phyloP scores from a whole-genome alignment of 2,113 vertebrate species.

The Campylomormyrus tamandua region DNA sequence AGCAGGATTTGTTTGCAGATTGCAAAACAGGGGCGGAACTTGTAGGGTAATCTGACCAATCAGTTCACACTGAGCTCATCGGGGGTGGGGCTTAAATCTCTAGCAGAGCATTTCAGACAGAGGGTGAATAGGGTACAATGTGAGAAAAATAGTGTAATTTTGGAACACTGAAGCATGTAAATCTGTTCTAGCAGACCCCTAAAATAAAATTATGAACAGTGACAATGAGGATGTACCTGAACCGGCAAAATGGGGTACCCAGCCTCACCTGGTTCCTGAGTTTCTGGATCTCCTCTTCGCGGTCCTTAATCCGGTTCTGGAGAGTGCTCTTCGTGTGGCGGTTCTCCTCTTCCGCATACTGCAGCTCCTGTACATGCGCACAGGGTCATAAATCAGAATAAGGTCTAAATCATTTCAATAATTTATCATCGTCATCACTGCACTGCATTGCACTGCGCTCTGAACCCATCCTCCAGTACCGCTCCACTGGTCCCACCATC shows the following conservation, averaged over 20 bases:
- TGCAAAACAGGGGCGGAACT: no score
- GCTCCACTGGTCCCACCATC: not conserved
- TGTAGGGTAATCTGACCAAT: not conserved
- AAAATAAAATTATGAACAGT: not conserved
- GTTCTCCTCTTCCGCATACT: slow-evolving; percentile 83
- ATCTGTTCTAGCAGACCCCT: not conserved
- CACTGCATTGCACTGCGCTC: not conserved
- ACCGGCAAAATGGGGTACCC: not conserved
- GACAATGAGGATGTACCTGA: not conserved
- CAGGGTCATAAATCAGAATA: not conserved
- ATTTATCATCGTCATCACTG: not conserved
- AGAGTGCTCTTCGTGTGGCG: slow-evolving; percentile 78
- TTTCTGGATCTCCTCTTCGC: slow-evolving; percentile 97
- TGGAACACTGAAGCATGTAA: not conserved
- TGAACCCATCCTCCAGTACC: not conserved
- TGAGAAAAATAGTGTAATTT: not conserved
- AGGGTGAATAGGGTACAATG: not conserved
- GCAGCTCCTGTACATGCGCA: slow-evolving; percentile 68
- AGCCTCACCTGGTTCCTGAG: slow-evolving; percentile 84
- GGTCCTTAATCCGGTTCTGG: slow-evolving; percentile 86
- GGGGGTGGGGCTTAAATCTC: not conserved
- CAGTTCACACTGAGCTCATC: not conserved
- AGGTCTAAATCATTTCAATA: not conserved
- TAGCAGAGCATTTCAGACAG: not conserved
- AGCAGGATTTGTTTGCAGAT: no score